Percentiles rank a stretch among this genome's conserved stretches.
These are phyloP conservation scores for Heliconius sara DNA, from an alignment of 2,888 invertebrate genomes.

Conservation along the genomic window DNA sequence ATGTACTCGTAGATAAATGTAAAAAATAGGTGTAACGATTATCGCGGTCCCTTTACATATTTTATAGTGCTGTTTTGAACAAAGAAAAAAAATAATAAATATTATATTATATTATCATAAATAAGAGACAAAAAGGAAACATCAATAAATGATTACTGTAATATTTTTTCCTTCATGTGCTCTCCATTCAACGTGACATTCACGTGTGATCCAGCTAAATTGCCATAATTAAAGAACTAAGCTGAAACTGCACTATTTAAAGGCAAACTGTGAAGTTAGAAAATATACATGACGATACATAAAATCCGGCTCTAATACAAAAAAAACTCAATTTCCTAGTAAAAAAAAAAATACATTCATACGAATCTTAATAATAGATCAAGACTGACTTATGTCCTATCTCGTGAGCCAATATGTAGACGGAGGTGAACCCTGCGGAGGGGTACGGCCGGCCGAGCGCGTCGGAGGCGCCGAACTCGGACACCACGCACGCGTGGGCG, in stretches of 20 bases:
- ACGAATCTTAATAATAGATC: constrained; percentile 1
- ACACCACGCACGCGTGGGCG: constrained; percentile 89
- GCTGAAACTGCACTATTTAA: background rate
- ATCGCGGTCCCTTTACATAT: background rate
- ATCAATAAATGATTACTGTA: no score
- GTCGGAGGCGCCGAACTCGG: constrained; percentile 90
- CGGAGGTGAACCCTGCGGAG: constrained; percentile 92
- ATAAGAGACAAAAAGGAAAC: no score
- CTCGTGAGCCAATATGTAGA: constrained; percentile 92
- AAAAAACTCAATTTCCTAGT: background rate
- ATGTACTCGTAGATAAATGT: no score
- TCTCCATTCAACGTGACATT: background rate
- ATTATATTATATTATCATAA: no score
- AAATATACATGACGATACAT: background rate
- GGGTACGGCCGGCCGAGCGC: constrained; percentile 90
- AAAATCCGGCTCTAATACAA: background rate
- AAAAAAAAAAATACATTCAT: background rate
- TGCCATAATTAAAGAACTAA: background rate
- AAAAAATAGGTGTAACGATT: background rate
- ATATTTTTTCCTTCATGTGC: no score
- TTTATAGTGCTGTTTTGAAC: no score
- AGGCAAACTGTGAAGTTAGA: background rate
- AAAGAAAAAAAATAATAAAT: background rate
- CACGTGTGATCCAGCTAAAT: background rate
- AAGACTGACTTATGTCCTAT: constrained; percentile 91